Base-by-base conservation (phyloP, 2,888 invertebrate species). In the Osmoderma eremita region DNA sequence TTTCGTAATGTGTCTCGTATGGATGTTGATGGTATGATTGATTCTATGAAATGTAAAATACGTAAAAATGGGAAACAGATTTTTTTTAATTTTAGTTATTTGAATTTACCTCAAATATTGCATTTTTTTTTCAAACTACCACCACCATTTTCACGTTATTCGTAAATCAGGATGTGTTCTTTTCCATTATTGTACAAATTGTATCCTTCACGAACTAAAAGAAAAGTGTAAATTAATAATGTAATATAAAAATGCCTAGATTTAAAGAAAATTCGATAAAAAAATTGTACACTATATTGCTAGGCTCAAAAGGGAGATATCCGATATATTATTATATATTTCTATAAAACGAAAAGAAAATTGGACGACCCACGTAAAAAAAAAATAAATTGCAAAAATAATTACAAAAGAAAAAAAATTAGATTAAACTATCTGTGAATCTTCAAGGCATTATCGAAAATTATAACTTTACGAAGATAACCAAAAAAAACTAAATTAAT, bases 391-490 rank as follows among this genome's bases (percentile, higher is more conserved):
- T 24, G 24, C 5, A 24, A 24, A 24, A 24, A 24, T 24, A 24
- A 18, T 10, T 1, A 18, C 18, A 48, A 48, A 42, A n/a, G 13
- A 17, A 48, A 48, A 12, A 20, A 20, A 18, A 17, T 5, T 48
- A 45, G 42, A 42, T 10, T 17, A 17, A 42, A 42, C 42, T 15
- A 13, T 15, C 17, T 42, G 13, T 15, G 13, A 74, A 71, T 69
- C 62, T 74, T 68, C 64, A 70, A 74, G 73, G 72, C 74, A 74
- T 74, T 74, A 74, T 58, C 54, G 67, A 68, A 56, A 64, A 42
- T 20, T 65, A 22, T 62, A 56, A 65, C 20, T 58, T 58, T 49
- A 22, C 48, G 2, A 49, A 18, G n/a, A 54, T 30, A 41, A 45
- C 56, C 38, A 56, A 65, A 48, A 24, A 48, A 61, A 50, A 30